These are phyloP conservation scores for Caprella mutica DNA, from an alignment of 2,888 invertebrate species.

Conservation along the genomic window DNA sequence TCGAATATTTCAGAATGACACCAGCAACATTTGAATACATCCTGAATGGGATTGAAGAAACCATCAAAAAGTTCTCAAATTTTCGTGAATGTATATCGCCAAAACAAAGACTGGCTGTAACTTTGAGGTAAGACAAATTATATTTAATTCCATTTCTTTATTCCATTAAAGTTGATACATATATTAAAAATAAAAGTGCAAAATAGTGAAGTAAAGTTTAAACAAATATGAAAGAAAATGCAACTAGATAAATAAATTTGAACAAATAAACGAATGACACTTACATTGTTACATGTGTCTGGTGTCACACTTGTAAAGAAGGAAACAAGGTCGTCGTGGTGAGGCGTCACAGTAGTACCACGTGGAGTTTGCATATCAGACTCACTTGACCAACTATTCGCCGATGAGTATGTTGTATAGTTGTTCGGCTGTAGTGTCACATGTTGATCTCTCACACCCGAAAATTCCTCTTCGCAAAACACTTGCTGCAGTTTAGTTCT, in stretches of 20 bases:
- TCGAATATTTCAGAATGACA: background rate
- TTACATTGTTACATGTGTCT: background rate
- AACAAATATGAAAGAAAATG: background rate
- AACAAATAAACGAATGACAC: constrained; percentile 3
- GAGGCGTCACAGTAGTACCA: background rate
- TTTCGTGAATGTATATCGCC: no score
- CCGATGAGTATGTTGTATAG: constrained; percentile 5
- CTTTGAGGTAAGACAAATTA: no score
- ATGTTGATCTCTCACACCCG: background rate
- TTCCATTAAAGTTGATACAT: no score
- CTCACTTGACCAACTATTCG: constrained; percentile 8
- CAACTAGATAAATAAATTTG: background rate
- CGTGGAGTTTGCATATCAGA: background rate
- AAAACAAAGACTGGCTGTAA: no score
- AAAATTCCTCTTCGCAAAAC: constrained; percentile 3
- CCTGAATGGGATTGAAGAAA: no score
- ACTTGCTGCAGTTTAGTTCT: constrained; percentile 2
- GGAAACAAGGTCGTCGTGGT: constrained; percentile 4
- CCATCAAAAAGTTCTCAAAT: no score
- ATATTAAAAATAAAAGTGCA: background rate
- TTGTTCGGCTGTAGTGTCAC: background rate
- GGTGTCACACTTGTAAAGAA: constrained; percentile 5
- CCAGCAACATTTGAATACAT: background rate
- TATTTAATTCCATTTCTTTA: no score
- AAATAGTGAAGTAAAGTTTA: background rate